Conservation (phyloP, 2,797 vertebrate species). For the Lithobates sylvaticus region DNA sequence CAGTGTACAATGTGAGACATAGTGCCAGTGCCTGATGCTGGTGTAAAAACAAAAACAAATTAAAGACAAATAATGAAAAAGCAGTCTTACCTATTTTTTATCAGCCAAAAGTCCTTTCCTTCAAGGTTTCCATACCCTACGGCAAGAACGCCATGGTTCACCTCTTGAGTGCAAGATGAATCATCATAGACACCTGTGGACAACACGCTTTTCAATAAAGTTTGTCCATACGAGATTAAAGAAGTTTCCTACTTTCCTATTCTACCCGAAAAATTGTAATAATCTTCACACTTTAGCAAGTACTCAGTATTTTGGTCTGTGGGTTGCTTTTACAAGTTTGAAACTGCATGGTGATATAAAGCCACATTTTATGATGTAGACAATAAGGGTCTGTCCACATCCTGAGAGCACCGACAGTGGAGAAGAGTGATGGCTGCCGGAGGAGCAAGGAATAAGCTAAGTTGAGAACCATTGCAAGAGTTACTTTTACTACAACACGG, state of each 20-base stretch:
- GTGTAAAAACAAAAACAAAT: too few species aligned
- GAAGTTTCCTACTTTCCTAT: too few species aligned
- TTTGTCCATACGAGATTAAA: too few species aligned
- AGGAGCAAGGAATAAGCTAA: background rate
- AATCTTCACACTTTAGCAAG: too few species aligned
- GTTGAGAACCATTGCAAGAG: background rate
- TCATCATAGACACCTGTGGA: conserved; percentile 87
- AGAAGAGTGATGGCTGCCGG: background rate
- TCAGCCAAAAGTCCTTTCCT: conserved; percentile 88
- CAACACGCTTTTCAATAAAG: background rate
- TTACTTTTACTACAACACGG: background rate
- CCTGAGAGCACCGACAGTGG: background rate
- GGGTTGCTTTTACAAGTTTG: too few species aligned
- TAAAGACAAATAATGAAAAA: too few species aligned
- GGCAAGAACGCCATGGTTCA: conserved; percentile 86
- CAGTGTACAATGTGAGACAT: too few species aligned
- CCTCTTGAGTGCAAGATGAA: conserved; percentile 70
- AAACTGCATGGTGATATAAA: too few species aligned
- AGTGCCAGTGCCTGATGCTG: too few species aligned
- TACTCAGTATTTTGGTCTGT: too few species aligned
- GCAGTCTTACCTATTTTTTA: conserved; percentile 91
- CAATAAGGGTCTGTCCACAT: background rate
- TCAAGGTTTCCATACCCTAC: conserved; percentile 84
- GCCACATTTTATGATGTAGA: too few species aligned
- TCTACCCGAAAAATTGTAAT: too few species aligned